Conservation (phyloP, 1,140 invertebrate species). For the Camponotus floridanus region DNA sequence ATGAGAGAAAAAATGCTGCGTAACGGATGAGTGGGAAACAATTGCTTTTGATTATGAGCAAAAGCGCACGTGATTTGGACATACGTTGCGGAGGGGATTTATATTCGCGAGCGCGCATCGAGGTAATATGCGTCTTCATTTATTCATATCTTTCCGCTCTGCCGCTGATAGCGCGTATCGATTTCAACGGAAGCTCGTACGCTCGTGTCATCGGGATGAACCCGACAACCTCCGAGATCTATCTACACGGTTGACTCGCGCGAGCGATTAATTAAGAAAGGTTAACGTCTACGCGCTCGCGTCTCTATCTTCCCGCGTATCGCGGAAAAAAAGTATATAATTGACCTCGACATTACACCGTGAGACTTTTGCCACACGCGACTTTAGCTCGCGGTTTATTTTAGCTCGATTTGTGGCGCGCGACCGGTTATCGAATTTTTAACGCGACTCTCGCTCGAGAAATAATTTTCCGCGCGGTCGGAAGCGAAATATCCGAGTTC, state of each 20-base stretch:
- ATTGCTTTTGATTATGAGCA: slow-evolving; percentile 20
- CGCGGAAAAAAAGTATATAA: slow-evolving; percentile 37
- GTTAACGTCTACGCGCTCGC: neutral
- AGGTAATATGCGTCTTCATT: slow-evolving; percentile 47
- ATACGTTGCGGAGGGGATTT: neutral
- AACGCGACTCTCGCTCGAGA: neutral
- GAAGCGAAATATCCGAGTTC: slow-evolving; percentile 3
- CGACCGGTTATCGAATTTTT: slow-evolving; percentile 32
- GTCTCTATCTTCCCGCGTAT: slow-evolving; percentile 49
- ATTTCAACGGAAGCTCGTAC: slow-evolving; percentile 29
- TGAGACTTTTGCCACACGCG: neutral
- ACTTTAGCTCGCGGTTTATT: neutral
- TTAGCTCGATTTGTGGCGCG: neutral
- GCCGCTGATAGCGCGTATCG: slow-evolving; percentile 52
- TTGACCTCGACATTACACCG: slow-evolving; percentile 65
- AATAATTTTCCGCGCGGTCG: slow-evolving; percentile 36
- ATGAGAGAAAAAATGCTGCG: slow-evolving; percentile 10
- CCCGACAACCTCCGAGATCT: slow-evolving; percentile 34
- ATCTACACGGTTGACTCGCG: slow-evolving; percentile 1
- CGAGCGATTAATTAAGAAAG: slow-evolving; percentile 36
- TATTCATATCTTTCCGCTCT: slow-evolving; percentile 49
- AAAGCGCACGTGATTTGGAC: neutral
- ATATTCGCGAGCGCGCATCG: slow-evolving; percentile 2
- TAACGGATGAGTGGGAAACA: neutral
- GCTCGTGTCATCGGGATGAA: slow-evolving; percentile 46